Evolutionary conservation across 2,888 invertebrate species (phyloP), one percentile per base, ranked within the genome.

Genomic region (Melanargia galathea): DNA sequence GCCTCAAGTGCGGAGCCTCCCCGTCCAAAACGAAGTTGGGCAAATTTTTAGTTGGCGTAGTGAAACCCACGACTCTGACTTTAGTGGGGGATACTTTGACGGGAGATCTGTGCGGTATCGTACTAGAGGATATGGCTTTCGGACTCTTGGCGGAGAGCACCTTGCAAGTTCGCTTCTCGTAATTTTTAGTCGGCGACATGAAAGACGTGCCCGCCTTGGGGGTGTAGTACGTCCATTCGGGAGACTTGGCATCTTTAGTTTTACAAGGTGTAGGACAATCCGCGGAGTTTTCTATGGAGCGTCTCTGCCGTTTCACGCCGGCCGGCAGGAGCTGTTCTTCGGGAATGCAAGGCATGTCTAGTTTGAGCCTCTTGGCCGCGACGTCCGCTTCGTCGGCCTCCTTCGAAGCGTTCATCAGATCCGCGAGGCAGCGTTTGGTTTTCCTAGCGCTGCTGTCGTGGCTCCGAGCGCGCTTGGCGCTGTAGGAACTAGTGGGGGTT

Each of bases 21-120:
- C 96, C 96, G 72, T 95, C 94, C 13, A 94, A 71, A 0, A 96
- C 95, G 73, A 92, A 97, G 84, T 97, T 95, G 0, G 97, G 97
- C 65, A 97, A 81, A 78, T 96, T 94, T 16, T 92, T 90, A 0
- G 95, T 95, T 0, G 95, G 95, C 1, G 95, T 93, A 54, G 74
- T 66, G 65, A 83, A 76, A 70, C 83, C 67, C 68, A 82, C 66
- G 70, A 80, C 68, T 45, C 82, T 75, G 0, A 78, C 69, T 67
- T 82, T 80, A 4, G 67, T 68, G 0, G 83, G 84, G 1, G 79
- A 77, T 26, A 73, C 76, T 60, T 75, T 71, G n/a, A 73, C 66
- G 0, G 83, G 80, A 0, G 80, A 78, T n/a, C 73, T 63, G 18
- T 71, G 70, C 13, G 73, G 66, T 3, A 63, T 51, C 5, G 73